These are phyloP conservation scores for Bombus sibiricus DNA, from an alignment of 1,140 invertebrate genomes.

Conservation along the genomic window DNA sequence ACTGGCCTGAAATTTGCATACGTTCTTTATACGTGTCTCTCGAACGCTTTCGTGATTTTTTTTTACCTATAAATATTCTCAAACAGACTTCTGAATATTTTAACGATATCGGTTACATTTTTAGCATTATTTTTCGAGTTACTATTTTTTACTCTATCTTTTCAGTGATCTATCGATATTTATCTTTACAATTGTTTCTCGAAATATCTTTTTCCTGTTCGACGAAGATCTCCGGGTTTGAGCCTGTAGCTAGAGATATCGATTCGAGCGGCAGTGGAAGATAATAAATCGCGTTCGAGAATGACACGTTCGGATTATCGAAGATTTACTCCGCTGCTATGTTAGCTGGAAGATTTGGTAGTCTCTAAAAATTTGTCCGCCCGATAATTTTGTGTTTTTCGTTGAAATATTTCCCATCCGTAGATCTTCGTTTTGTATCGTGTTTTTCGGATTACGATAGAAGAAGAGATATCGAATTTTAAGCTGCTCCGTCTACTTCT, in stretches of 20 bases:
- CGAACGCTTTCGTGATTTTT: neutral
- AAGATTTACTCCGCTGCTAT: neutral
- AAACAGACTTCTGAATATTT: neutral
- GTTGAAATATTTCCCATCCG: neutral
- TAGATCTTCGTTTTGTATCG: neutral
- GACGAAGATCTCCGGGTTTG: neutral
- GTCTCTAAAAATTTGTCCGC: too few species aligned
- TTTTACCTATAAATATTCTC: neutral
- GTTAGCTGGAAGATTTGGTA: neutral
- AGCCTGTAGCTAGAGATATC: neutral
- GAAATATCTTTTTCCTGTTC: neutral
- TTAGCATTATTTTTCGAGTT: neutral
- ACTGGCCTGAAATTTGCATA: conserved; percentile 18
- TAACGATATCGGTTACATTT: neutral
- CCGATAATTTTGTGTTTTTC: neutral
- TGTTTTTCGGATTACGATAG: too few species aligned
- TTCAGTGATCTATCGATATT: neutral
- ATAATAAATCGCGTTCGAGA: conserved; percentile 20
- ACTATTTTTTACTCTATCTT: neutral
- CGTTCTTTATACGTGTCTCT: neutral
- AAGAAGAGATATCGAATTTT: too few species aligned
- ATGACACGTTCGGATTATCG: conserved; percentile 5
- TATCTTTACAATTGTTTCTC: neutral
- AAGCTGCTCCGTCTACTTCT: too few species aligned
- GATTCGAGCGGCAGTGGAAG: neutral